These are phyloP conservation scores for Selene dorsalis DNA, from an alignment of 2,797 vertebrate genomes.

Conservation along the genomic window DNA sequence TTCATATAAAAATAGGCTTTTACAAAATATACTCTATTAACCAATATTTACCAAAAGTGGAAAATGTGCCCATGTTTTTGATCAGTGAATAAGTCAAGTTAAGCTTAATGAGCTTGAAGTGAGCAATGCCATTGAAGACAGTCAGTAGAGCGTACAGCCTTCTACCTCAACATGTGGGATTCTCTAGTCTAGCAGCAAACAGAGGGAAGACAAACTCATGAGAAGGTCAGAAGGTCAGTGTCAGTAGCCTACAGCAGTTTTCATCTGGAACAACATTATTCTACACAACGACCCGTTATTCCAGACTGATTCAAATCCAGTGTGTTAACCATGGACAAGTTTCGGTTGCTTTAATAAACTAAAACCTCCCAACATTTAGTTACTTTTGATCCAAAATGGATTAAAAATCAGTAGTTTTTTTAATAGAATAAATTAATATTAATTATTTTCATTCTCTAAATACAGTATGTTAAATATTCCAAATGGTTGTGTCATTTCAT, in stretches of 20 bases:
- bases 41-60: constrained; percentile 88
- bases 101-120: constrained; percentile 70
- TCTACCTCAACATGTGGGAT: constrained; percentile 77
- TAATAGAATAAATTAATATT: constrained; percentile 99
- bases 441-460: constrained; percentile 89
- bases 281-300: constrained; percentile 66
- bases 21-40: constrained; percentile 98
- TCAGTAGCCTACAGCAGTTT: constrained; percentile 75
- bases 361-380: constrained; percentile 80
- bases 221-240: constrained; percentile 80
- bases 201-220: constrained; percentile 82
- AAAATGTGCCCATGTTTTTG: constrained; percentile 85
- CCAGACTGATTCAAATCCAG: constrained; percentile 84
- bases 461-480: constrained; percentile 98
- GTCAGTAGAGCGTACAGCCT: constrained; percentile 64
- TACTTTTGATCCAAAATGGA: constrained; percentile 82
- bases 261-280: constrained; percentile 68
- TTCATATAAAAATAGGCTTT: constrained; percentile 99
- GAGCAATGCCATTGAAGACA: constrained; percentile 64
- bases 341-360: constrained; percentile 69
- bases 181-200: constrained; percentile 97
- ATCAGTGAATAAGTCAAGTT: constrained; percentile 64
- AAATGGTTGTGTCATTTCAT: constrained; percentile 78
- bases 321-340: constrained; percentile 74
- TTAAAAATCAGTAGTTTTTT: constrained; percentile 83